Evolutionary conservation across 2,888 invertebrate species (phyloP), one percentile per base, ranked within the genome.

Genomic region (Sinhomidia bicolor): DNA sequence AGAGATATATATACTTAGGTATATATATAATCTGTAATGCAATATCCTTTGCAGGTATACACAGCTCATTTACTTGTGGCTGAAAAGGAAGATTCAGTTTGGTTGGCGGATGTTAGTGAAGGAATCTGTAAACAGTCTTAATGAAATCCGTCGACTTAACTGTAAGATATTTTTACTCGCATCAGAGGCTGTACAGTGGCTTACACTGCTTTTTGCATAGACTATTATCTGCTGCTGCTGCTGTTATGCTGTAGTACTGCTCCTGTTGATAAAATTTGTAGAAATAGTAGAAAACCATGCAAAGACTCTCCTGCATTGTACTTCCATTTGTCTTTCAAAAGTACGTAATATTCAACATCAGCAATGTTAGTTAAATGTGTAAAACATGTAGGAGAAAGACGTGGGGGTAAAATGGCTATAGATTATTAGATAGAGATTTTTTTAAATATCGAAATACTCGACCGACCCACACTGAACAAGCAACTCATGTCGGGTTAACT

Each of bases 131-230:
- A 12, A 23, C 36, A 23, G n/a, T 83, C 85, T 79, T 82, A 82
- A 82, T 82, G 82, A 82, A 88, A 88, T 82, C 82, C 62, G 86
- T 47, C 51, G 79, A 47, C 71, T 41, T 81, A 87, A 76, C 47
- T 36, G 44, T 36, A 81, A 82, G 65, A 88, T 82, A 88, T 82
- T 81, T 82, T 65, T 85, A 80, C 80, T 85, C n/a, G n/a, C n/a
- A n/a, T n/a, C n/a, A 41, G 71, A 23, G 6, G 23, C 10, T 20
- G 74, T 74, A n/a, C n/a, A n/a, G 47, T 26, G 14, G 78, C 57
- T 78, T 78, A 44, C 57, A 20, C 51, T 78, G 20, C 51, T 76
- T 76, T n/a, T 51, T 1, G 7, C 6, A 7, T 47, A 23, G 44
- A 1, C 44, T n/a, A n/a, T n/a, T n/a, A n/a, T n/a, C 12, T 36